Evolutionary conservation across 2,888 invertebrate species (phyloP).

Genomic region (Scaptomyza reducta): DNA sequence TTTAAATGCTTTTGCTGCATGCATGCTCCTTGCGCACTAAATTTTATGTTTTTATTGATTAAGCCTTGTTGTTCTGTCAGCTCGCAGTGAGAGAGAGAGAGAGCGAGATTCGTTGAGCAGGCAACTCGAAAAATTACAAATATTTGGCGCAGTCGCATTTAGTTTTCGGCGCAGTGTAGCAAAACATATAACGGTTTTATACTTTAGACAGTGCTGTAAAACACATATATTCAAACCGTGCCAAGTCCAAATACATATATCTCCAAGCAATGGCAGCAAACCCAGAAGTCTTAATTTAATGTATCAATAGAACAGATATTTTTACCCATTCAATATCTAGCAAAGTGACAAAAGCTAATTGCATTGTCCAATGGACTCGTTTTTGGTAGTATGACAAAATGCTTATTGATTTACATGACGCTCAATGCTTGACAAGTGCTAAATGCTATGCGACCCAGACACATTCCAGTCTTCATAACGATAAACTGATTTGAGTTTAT

Average conservation of each 20-base stretch:
- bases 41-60: slow-evolving; percentile 77
- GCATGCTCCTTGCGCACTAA: slow-evolving; percentile 65
- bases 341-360: background rate
- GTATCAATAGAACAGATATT: too few species aligned
- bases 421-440: background rate
- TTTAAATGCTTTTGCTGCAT: slow-evolving; percentile 54
- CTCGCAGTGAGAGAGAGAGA: slow-evolving; percentile 10
- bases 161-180: slow-evolving; percentile 15
- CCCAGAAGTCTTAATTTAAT: too few species aligned
- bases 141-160: slow-evolving; percentile 47
- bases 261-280: background rate
- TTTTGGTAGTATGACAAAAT: background rate
- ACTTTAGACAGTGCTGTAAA: slow-evolving; percentile 16
- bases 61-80: slow-evolving; percentile 63
- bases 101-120: slow-evolving; percentile 22
- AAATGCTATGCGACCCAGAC: background rate
- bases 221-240: background rate
- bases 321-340: too few species aligned
- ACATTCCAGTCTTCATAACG: background rate
- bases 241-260: background rate
- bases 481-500: background rate
- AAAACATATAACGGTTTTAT: slow-evolving; percentile 21
- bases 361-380: background rate
- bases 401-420: background rate
- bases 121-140: slow-evolving; percentile 24